Percentiles rank a stretch among this genome's conserved stretches.
Evolutionary conservation across 1,140 invertebrate species (phyloP).

Genomic region (Antheraea pernyi): DNA sequence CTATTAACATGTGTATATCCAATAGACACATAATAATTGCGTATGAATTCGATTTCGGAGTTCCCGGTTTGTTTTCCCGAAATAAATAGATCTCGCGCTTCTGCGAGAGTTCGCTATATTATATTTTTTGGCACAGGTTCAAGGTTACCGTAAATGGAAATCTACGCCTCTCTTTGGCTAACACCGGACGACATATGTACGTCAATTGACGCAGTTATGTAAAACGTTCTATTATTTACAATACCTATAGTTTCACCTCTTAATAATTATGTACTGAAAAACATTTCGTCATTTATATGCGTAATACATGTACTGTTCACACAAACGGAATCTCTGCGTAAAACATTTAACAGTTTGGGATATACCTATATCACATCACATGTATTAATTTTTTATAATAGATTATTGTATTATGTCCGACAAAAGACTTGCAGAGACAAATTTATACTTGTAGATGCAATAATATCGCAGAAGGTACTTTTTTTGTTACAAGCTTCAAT

Average conservation of each 20-base stretch:
- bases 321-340: not conserved
- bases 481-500: no score
- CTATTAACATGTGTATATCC: not conserved
- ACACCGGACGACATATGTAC: constrained; percentile 48
- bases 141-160: constrained; percentile 64
- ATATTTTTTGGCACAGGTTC: constrained; percentile 54
- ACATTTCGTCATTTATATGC: not conserved
- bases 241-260: not conserved
- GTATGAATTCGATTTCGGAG: constrained; percentile 14
- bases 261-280: not conserved
- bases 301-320: not conserved
- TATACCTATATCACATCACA: no score
- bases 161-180: constrained; percentile 72
- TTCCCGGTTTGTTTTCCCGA: constrained; percentile 51
- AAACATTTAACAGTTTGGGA: not conserved
- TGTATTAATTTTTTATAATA: no score
- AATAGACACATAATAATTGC: constrained; percentile 1
- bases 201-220: constrained; percentile 54
- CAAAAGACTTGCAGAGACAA: no score
- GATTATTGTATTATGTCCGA: no score
- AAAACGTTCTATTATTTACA: not conserved
- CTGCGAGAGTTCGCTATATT: constrained; percentile 38
- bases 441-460: no score
- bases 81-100: constrained; percentile 45
- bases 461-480: no score